These are phyloP conservation scores for Acanthosepion esculentum DNA, from an alignment of 2,888 invertebrate genomes.

Conservation along the genomic window DNA sequence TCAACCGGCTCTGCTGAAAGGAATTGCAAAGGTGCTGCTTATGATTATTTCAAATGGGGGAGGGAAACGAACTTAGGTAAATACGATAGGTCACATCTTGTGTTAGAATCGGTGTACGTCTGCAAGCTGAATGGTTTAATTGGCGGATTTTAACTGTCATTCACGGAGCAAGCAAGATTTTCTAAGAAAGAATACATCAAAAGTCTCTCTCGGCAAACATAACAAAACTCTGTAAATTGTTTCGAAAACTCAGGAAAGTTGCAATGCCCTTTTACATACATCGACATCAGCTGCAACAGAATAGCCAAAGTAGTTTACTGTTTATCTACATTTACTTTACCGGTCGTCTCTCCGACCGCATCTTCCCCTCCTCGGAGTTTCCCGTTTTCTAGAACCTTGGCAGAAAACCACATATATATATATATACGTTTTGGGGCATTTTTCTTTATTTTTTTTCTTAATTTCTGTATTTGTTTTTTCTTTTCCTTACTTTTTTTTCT, in stretches of 20 bases:
- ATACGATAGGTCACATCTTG: not conserved
- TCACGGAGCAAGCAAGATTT: not conserved
- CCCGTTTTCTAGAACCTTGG: not conserved
- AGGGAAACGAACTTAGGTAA: not conserved
- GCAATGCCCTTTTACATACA: conserved; percentile 33
- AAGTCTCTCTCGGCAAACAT: not conserved
- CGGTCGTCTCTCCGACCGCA: conserved; percentile 6
- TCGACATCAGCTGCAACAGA: not conserved
- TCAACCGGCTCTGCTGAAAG: not conserved
- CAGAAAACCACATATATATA: not conserved
- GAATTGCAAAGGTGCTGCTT: not conserved
- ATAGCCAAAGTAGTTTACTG: not conserved
- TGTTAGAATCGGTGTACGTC: not conserved
- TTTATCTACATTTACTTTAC: conserved; percentile 33
- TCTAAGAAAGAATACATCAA: not conserved
- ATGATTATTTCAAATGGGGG: not conserved
- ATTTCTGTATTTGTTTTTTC: not conserved
- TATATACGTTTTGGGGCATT: not conserved
- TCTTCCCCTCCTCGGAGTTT: not conserved
- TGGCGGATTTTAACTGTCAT: not conserved
- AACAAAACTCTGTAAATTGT: conserved; percentile 2
- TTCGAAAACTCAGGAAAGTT: not conserved
- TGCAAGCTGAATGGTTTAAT: not conserved
- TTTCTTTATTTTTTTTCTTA: not conserved
- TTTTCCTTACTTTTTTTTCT: not conserved